Evolutionary conservation across 2,797 vertebrate genomes (phyloP).

Genomic region (Ctenopoma kingsleyae): DNA sequence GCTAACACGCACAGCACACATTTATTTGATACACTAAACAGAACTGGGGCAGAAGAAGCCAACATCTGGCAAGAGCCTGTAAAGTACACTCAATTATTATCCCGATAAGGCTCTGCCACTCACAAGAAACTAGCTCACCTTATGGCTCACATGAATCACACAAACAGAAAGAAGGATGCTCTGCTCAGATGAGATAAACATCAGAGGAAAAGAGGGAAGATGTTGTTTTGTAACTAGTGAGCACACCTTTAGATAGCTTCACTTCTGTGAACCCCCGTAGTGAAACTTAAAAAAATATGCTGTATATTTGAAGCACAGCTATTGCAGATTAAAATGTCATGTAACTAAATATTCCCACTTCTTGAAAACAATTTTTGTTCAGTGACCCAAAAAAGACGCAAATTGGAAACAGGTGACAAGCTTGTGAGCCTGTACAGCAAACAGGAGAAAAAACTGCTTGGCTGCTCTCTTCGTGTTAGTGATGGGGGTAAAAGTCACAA

Average conservation of each 20-base stretch:
- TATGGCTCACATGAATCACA: constrained; percentile 44
- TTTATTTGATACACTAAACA: constrained; percentile 29
- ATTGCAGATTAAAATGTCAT: not conserved
- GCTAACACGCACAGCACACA: constrained; percentile 15
- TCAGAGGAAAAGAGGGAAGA: constrained; percentile 28
- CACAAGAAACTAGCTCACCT: constrained; percentile 36
- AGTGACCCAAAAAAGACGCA: constrained; percentile 7
- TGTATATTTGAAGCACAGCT: constrained; percentile 5
- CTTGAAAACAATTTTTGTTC: not conserved
- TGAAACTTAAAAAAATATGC: constrained; percentile 6
- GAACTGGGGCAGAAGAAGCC: constrained; percentile 42
- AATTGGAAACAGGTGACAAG: constrained; percentile 21
- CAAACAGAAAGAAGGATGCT: constrained; percentile 44
- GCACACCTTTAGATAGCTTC: constrained; percentile 23
- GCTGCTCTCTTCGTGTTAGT: constrained; percentile 18
- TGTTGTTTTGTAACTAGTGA: constrained; percentile 24
- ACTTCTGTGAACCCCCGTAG: constrained; percentile 11
- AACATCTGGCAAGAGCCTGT: constrained; percentile 44
- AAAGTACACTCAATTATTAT: constrained; percentile 47
- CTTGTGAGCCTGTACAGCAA: not conserved
- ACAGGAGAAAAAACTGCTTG: not conserved
- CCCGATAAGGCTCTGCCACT: constrained; percentile 45
- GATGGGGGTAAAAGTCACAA: constrained; percentile 30
- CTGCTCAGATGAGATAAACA: constrained; percentile 47
- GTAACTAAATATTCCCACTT: not conserved